A percentile compares a stretch with the other conserved stretches of the same genome.
Evolutionary conservation across 2,113 vertebrate genomes (phyloP).

Genomic region (Oxygymnocypris stewartii): DNA sequence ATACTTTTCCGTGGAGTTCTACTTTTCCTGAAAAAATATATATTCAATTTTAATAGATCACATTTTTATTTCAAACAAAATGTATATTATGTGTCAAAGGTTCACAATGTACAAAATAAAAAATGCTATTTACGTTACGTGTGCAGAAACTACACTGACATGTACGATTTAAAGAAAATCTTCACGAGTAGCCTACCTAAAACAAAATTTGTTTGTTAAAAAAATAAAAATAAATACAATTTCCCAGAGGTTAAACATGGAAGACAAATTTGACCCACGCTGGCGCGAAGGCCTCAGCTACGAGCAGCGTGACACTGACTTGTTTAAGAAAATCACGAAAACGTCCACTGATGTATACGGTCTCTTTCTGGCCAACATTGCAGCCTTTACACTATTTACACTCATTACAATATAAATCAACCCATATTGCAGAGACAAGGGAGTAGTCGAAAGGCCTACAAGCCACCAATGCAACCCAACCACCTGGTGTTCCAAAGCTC

Average conservation of each 20-base stretch:
- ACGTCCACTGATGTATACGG: not conserved
- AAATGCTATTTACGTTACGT: no score
- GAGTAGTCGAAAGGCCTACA: slow-evolving; percentile 65
- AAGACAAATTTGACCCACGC: slow-evolving; percentile 48
- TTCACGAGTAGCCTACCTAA: not conserved
- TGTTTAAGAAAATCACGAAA: not conserved
- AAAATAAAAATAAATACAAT: not conserved
- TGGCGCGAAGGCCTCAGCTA: slow-evolving; percentile 49
- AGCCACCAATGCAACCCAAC: slow-evolving; percentile 69
- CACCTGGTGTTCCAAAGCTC: slow-evolving; percentile 71
- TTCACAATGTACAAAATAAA: not conserved
- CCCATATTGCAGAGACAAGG: slow-evolving; percentile 17
- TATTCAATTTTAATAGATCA: slow-evolving; percentile 1
- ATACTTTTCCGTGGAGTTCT: slow-evolving; percentile 94
- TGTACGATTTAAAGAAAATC: not conserved
- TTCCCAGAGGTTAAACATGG: slow-evolving; percentile 55
- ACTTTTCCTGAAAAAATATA: slow-evolving; percentile 86
- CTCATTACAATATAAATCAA: not conserved
- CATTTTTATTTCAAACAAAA: slow-evolving; percentile 19
- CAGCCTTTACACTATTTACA: not conserved
- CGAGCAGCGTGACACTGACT: not conserved
- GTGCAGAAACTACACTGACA: not conserved
- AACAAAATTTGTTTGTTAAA: not conserved
- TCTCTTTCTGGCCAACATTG: not conserved
- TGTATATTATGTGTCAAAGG: not conserved